phyloP scores from a whole-genome alignment of 2,888 invertebrate genomes.

The Eupithecia inturbata region DNA sequence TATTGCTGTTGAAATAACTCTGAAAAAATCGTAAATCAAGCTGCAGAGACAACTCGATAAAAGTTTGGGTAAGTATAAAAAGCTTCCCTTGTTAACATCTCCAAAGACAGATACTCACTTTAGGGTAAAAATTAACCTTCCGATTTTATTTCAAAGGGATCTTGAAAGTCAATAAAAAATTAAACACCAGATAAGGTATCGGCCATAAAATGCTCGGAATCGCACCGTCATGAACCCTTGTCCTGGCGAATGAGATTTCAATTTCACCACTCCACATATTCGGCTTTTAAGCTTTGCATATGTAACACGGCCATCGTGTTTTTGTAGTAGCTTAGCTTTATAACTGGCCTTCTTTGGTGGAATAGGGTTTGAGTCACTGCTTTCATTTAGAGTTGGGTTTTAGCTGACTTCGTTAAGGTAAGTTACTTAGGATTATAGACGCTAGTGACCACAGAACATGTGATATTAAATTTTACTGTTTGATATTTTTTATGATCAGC shows the following conservation, averaged over 20 bases:
- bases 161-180: conserved; percentile 35
- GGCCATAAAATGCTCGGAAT: conserved; percentile 46
- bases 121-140: conserved; percentile 29
- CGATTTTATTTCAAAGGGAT: conserved; percentile 30
- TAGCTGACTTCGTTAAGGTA: background rate
- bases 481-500: background rate
- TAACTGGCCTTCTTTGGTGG: conserved; percentile 22
- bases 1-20: background rate
- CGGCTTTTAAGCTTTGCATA: conserved; percentile 58
- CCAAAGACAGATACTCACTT: conserved; percentile 10
- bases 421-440: background rate
- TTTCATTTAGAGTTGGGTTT: conserved; percentile 1
- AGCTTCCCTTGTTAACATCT: conserved; percentile 1
- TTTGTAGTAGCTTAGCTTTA: conserved; percentile 26
- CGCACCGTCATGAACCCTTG: conserved; percentile 50
- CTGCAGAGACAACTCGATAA: background rate
- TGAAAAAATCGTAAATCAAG: background rate
- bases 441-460: background rate
- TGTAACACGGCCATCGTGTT: conserved; percentile 32
- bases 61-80: background rate
- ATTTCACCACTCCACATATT: conserved; percentile 65
- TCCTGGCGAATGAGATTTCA: conserved; percentile 66
- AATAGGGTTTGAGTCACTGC: conserved; percentile 15
- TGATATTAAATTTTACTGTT: background rate
- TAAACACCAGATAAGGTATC: conserved; percentile 44